Evolutionary conservation across 2,113 vertebrate species (phyloP), one percentile per base, ranked within the genome.

Genomic region (Cheirogaleus medius): DNA sequence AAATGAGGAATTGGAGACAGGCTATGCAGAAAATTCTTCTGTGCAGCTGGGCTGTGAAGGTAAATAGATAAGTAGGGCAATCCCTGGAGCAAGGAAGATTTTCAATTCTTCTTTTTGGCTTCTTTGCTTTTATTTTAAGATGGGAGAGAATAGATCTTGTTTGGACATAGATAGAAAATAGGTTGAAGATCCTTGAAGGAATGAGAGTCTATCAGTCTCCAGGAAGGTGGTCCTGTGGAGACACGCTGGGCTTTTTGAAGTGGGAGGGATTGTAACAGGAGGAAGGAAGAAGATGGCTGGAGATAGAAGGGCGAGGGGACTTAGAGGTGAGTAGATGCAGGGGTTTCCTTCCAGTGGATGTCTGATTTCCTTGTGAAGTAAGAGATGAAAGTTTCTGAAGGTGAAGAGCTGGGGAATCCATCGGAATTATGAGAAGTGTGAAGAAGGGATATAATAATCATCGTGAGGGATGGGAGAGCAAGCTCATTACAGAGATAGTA

Each of bases 111-210:
- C 60, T 84, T 82, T 87, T 66, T 87, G 25, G 6, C 52, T 66
- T 58, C 39, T 96, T 83, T 68, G n/a, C 27, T 93, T 95, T 91
- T 29, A 86, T 90, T 86, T 52, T 83, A 78, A 69, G 56, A 76
- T 5, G 37, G 27, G 20, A 92, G 32, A 49, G n/a, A 54, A 37
- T 10, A 85, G 29, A 92, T n/a, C 18, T 34, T 91, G 3, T 66
- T 64, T 52, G 69, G 52, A 86, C 34, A 29, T 23, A 32, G 34
- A 39, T 49, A n/a, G 52, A 66, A 86, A 64, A 27, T 17, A 76
- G 29, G 4, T 1, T 84, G 52, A 71, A 58, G 52, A 49, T 49
- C 25, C 29, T 20, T 63, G 37, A 66, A 85, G 69, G 34, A 44
- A 25, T 14, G 54, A 52, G 21, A 39, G 64, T 34, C 9, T 71